Base-by-base conservation (phyloP, 2,113 vertebrate genomes). In the Syngnathus scovelli region DNA sequence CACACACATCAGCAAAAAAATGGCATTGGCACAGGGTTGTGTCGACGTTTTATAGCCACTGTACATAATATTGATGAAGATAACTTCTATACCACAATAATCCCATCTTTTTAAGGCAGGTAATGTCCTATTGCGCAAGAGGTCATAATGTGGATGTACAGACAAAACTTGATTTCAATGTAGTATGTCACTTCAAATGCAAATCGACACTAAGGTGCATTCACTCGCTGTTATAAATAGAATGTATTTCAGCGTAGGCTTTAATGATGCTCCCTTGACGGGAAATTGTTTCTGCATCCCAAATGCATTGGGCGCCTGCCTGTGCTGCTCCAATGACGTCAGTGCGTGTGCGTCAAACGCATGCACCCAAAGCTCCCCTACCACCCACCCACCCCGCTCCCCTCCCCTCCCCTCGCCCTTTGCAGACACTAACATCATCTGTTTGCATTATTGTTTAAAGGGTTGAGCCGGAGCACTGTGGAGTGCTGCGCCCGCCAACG, bases 301-400 rank as follows among this genome's bases (percentile, higher is more conserved):
- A 70, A 81, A 70, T 71, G 71, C 69, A 77, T 66, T 75, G 80
- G 70, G 27, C 27, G 27, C 27, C 27, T 33, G 70, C 68, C 71
- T 78, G 70, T 55, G 61, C 66, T 7, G 41, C 68, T 71, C 66
- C 54, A 64, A 63, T 81, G 83, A 87, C 84, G 81, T 85, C 84
- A 83, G 68, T 63, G 60, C 38, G 74, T 89, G 86, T 65, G 44
- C 78, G 86, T 90, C 87, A 88, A 54, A 4, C 59, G 61, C 27
- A 33, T 74, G 1, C 56, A 15, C 27, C 36, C 10, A 7, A 7
- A 7, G 69, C 70, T 5, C 56, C 12, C 10, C 23, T 23, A 23
- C 23, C 23, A 23, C 1, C 27, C 12, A 3, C 2, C 56, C 56
- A 12, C 27, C 33, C 6, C 27, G 21, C 27, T 1, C 58, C 58